Evolutionary conservation across 2,888 invertebrate species (phyloP), one percentile per base, ranked within the genome.

Genomic region (Hemithea aestivaria): DNA sequence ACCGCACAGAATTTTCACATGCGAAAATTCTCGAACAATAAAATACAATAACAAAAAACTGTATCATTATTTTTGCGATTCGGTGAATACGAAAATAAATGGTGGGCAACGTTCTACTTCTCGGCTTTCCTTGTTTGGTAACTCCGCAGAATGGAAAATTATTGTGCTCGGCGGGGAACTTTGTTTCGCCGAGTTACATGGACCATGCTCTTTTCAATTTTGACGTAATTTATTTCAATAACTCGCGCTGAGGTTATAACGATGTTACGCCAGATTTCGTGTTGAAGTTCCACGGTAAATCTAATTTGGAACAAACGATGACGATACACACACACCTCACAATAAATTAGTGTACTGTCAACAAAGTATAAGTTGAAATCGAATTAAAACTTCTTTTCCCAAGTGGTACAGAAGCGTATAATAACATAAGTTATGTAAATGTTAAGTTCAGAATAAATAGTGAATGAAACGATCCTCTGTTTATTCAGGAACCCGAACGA

Each of bases 401-500:
- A 16, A 16, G 5, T 16, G 16, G 5, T 16, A 16, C 3, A 5
- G 16, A 16, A 4, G 3, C 16, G 16, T 16, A 16, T 16, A 16
- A 16, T 16, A 16, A 4, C 16, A 4, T 5, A 16, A 16, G 16
- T 16, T 16, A 16, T 16, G 16, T 16, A 16, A 16, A 16, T 16
- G 16, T 16, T 16, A 16, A 16, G 16, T 5, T 16, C 5, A 4
- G 27, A 7, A 34, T 26, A 30, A 42, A 31, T 30, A 41, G 12
- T 33, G 30, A 38, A 45, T 45, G 40, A 49, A 41, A 41, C 40
- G 35, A 48, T 25, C 32, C 10, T 39, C 38, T 50, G 40, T 45
- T 53, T 51, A 43, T 43, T 26, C 45, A 96, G 96, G 57, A 95
- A 95, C 77, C 96, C 95, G 1, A 96, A 96, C 66, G 95, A 95